Percentiles rank a stretch among this genome's conserved stretches.
These are phyloP conservation scores for Petrocephalus schoutedeni DNA, from an alignment of 2,797 vertebrate genomes.

Conservation along the genomic window DNA sequence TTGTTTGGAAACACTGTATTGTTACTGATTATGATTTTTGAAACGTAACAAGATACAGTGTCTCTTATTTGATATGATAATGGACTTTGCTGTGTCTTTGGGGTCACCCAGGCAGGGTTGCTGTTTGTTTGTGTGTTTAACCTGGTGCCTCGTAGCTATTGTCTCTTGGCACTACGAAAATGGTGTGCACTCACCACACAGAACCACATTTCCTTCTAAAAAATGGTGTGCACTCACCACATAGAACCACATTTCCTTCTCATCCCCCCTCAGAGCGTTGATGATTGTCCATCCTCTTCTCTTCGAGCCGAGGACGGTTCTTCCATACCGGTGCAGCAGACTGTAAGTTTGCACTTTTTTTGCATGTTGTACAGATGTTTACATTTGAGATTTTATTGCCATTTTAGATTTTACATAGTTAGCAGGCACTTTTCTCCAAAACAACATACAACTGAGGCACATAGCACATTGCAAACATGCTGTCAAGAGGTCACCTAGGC, in stretches of 20 bases:
- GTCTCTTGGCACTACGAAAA: not conserved
- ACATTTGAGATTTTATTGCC: not conserved
- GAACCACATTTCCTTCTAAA: not conserved
- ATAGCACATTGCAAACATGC: not conserved
- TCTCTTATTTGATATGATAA: not conserved
- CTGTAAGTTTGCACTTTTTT: conserved; percentile 47
- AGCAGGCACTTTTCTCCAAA: not conserved
- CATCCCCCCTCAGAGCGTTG: conserved; percentile 44
- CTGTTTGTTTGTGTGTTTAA: not conserved
- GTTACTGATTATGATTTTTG: not conserved
- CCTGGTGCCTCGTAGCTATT: not conserved
- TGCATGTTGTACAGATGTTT: not conserved
- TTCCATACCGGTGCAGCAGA: conserved; percentile 53
- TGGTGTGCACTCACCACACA: not conserved
- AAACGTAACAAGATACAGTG: not conserved
- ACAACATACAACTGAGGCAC: not conserved
- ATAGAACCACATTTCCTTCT: not conserved
- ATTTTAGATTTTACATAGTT: not conserved
- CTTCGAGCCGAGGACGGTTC: conserved; percentile 47
- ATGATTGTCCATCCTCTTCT: conserved; percentile 47
- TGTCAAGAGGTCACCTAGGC: not conserved
- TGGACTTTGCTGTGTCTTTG: not conserved
- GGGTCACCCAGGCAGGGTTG: not conserved
- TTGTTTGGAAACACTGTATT: not conserved
- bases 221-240: not conserved